phyloP scores from a whole-genome alignment of 92 coral and sea anemone genomes.

The Phenganax stokvisi region DNA sequence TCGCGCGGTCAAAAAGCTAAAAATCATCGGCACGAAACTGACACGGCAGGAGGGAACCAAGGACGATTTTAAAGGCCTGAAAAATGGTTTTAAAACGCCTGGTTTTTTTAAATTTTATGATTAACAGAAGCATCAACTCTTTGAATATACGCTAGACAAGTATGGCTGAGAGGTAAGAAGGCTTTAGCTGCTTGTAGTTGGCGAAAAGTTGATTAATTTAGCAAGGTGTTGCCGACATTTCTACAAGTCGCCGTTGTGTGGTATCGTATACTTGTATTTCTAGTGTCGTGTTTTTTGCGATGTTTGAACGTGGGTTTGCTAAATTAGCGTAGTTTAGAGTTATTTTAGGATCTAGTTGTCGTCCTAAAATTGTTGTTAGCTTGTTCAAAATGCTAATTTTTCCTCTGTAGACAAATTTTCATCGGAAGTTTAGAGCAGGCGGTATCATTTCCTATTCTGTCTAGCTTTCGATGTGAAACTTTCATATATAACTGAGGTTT shows the following conservation, averaged over 20 bases:
- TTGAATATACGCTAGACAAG: neutral
- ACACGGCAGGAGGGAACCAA: slow-evolving; percentile 5
- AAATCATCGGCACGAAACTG: slow-evolving; percentile 1
- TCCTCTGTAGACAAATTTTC: neutral
- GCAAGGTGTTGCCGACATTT: slow-evolving; percentile 8
- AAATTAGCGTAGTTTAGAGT: neutral
- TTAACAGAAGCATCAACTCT: too few relatives aligned
- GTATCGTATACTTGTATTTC: neutral
- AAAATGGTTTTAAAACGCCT: neutral
- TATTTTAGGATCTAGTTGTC: neutral
- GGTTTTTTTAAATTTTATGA: neutral
- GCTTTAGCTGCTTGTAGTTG: neutral
- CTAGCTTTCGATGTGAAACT: neutral
- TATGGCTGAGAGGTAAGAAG: slow-evolving; percentile 27
- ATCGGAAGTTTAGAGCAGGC: neutral
- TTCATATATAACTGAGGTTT: slow-evolving; percentile 14
- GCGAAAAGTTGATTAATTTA: neutral
- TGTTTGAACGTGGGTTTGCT: neutral
- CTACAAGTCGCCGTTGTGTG: neutral
- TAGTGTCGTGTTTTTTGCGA: neutral
- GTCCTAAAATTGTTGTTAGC: neutral
- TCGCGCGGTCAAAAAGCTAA: slow-evolving; percentile 8
- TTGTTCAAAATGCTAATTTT: neutral
- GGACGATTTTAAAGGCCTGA: neutral
- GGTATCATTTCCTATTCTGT: neutral